phyloP scores from a whole-genome alignment of 1,140 invertebrate species.

The Protaetia brevitarsis region DNA sequence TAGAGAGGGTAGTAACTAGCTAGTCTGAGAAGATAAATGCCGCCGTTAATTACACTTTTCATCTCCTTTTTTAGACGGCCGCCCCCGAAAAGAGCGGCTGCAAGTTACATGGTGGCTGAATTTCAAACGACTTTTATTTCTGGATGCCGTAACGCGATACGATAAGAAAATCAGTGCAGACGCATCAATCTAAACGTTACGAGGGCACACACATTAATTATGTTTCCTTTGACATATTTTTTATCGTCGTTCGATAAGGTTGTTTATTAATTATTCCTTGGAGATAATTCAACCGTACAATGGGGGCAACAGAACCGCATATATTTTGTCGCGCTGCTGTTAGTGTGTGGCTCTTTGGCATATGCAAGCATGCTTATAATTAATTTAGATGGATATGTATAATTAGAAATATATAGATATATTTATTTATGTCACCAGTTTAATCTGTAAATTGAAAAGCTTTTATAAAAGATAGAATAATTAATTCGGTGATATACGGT shows the following conservation, averaged over 20 bases:
- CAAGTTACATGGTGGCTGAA: conserved; percentile 10
- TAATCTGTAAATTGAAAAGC: too few relatives aligned
- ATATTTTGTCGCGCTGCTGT: too few relatives aligned
- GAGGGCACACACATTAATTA: conserved; percentile 14
- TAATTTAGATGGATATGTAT: too few relatives aligned
- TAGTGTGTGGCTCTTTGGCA: too few relatives aligned
- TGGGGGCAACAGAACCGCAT: background rate
- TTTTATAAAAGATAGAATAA: too few relatives aligned
- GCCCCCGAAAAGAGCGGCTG: background rate
- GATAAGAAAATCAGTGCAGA: conserved; percentile 16
- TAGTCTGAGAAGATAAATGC: background rate
- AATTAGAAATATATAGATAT: too few relatives aligned
- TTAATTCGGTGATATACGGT: too few relatives aligned
- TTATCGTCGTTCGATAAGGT: conserved; percentile 7
- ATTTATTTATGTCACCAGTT: too few relatives aligned
- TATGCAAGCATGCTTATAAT: too few relatives aligned
- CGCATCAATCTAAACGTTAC: conserved; percentile 16
- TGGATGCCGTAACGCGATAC: conserved; percentile 1
- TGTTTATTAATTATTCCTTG: conserved; percentile 9
- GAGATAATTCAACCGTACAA: background rate
- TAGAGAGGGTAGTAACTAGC: background rate
- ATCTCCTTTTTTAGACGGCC: conserved; percentile 1
- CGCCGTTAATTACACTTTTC: conserved; percentile 15
- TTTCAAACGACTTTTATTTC: conserved; percentile 18
- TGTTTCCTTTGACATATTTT: conserved; percentile 12